phyloP scores from a whole-genome alignment of 35 echinoderm and acorn worm genomes.

The Patiria miniata region DNA sequence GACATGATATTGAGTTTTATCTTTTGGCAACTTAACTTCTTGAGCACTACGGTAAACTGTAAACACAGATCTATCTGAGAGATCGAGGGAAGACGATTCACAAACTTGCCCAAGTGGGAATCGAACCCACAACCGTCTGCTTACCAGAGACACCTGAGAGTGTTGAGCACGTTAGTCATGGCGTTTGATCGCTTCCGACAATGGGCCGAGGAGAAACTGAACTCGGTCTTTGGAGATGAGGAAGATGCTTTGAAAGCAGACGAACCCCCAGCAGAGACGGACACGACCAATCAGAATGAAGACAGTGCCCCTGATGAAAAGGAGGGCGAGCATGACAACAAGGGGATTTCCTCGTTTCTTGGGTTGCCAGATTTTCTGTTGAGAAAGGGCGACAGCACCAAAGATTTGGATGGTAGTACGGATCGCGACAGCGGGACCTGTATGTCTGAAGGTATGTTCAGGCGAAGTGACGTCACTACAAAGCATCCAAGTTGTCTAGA shows the following conservation, averaged over 20 bases:
- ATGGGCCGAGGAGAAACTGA: constrained; percentile 1
- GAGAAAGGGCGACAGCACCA: not conserved
- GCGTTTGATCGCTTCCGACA: not conserved
- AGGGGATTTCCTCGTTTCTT: not conserved
- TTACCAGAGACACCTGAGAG: no score
- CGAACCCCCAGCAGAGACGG: not conserved
- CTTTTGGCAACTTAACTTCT: no score
- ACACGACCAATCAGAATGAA: not conserved
- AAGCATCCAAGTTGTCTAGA: no score
- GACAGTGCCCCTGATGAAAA: not conserved
- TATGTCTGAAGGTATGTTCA: constrained; percentile 4
- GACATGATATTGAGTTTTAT: no score
- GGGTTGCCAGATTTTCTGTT: not conserved
- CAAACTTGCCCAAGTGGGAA: no score
- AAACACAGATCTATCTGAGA: no score
- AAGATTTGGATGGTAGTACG: constrained; percentile 12
- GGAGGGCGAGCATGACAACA: not conserved
- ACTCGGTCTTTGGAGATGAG: not conserved
- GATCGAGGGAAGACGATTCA: no score
- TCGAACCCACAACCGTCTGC: no score
- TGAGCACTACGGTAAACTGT: no score
- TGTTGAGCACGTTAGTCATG: not conserved
- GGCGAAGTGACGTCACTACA: no score
- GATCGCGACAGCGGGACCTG: constrained; percentile 7
- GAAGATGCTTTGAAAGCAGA: not conserved